These are phyloP conservation scores for Trachymyrmex septentrionalis DNA, from an alignment of 1,140 invertebrate genomes.

Conservation along the genomic window DNA sequence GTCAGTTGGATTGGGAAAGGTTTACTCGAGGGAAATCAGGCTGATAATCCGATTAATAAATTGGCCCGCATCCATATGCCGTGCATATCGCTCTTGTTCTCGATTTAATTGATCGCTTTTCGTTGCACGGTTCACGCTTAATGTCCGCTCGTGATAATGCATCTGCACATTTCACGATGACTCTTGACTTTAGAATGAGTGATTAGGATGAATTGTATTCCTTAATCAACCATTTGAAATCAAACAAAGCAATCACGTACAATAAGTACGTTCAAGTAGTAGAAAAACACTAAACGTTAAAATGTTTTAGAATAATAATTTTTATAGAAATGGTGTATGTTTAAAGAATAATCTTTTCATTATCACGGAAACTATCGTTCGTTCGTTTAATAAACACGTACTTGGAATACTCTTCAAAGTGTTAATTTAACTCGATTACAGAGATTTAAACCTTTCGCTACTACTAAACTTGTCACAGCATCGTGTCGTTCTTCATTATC, in stretches of 20 bases:
- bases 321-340: not conserved
- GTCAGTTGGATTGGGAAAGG: conserved; percentile 51
- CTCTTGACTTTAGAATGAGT: conserved; percentile 2
- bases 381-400: not conserved
- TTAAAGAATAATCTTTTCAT: conserved; percentile 1
- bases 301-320: not conserved
- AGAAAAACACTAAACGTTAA: not conserved
- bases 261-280: not conserved
- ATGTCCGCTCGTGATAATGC: not conserved
- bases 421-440: conserved; percentile 8
- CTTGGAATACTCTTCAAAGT: conserved; percentile 1
- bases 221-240: not conserved
- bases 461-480: not conserved
- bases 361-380: not conserved
- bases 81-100: conserved; percentile 73
- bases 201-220: not conserved
- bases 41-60: conserved; percentile 87
- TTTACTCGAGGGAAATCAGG: conserved; percentile 85
- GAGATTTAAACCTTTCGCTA: conserved; percentile 1
- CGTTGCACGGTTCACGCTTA: conserved; percentile 63
- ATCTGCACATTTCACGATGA: conserved; percentile 2
- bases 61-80: conserved; percentile 76
- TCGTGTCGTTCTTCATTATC: conserved; percentile 37
- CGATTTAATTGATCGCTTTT: conserved; percentile 84
- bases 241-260: not conserved